Evolutionary conservation across 1,140 invertebrate genomes (phyloP).

Genomic region (Chrysomallon squamiferum): DNA sequence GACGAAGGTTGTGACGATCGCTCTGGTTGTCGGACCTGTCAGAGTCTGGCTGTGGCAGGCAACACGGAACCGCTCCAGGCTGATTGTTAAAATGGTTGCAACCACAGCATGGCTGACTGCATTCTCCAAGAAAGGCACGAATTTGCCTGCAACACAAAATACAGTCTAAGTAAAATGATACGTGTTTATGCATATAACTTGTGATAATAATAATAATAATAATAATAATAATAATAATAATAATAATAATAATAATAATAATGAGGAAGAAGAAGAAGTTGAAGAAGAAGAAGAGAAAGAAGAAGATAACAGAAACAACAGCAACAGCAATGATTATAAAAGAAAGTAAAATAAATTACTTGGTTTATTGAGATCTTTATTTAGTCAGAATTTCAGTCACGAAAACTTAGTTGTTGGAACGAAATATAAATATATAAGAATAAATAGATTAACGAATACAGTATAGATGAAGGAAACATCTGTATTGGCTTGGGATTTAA

Average conservation of each 20-base stretch:
- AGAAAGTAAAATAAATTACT: too few relatives aligned
- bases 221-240: background rate
- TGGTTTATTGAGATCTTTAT: too few relatives aligned
- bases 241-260: background rate
- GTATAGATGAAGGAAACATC: too few relatives aligned
- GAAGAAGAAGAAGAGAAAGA: too few relatives aligned
- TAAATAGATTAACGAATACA: too few relatives aligned
- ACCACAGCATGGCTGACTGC: slow-evolving; percentile 92
- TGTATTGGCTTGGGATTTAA: too few relatives aligned
- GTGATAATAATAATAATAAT: background rate
- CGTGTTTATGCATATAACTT: background rate
- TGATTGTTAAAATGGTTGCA: slow-evolving; percentile 85
- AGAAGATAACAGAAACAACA: too few relatives aligned
- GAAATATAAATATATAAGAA: too few relatives aligned
- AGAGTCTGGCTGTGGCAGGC: slow-evolving; percentile 86
- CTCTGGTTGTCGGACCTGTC: background rate
- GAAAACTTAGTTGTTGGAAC: too few relatives aligned
- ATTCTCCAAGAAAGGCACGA: slow-evolving; percentile 90
- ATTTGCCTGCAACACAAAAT: slow-evolving; percentile 62
- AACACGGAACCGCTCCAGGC: slow-evolving; percentile 93
- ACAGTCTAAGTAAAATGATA: background rate
- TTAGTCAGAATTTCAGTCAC: too few relatives aligned
- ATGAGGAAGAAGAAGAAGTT: too few relatives aligned
- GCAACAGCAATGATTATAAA: too few relatives aligned
- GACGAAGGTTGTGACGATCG: slow-evolving; percentile 18